Conservation (phyloP, 2,797 vertebrate genomes). For the Catharus ustulatus region DNA sequence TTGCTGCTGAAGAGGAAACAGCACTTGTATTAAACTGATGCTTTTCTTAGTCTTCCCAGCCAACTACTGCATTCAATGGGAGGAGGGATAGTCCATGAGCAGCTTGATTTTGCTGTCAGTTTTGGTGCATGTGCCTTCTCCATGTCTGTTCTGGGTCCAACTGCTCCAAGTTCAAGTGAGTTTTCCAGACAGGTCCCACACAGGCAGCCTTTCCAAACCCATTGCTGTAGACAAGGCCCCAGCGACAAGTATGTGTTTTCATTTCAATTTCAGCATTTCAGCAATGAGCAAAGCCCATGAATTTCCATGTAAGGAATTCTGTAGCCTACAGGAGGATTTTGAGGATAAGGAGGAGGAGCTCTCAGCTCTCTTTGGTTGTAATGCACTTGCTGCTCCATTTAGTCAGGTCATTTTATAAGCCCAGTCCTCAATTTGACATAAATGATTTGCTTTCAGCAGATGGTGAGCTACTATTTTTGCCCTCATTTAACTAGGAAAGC, state of each 20-base stretch:
- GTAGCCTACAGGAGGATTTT: background rate
- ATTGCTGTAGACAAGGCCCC: background rate
- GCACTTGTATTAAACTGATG: background rate
- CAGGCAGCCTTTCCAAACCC: background rate
- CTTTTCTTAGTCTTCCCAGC: background rate
- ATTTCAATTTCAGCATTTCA: background rate
- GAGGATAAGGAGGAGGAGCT: slow-evolving; percentile 23
- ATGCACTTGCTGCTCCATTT: slow-evolving; percentile 45
- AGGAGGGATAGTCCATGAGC: background rate
- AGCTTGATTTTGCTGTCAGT: background rate
- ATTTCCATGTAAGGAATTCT: background rate
- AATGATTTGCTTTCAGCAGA: slow-evolving; percentile 66
- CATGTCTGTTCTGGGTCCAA: rapidly evolving
- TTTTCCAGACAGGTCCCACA: background rate
- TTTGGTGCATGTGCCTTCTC: background rate
- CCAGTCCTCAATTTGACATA: slow-evolving; percentile 50
- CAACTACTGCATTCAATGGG: rapidly evolving
- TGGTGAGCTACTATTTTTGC: slow-evolving; percentile 63
- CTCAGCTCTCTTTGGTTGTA: background rate
- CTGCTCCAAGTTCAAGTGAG: background rate
- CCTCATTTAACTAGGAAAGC: slow-evolving; percentile 64
- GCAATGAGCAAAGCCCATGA: background rate
- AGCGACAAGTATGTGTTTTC: background rate
- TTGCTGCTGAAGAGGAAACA: rapidly evolving
- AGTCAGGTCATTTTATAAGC: slow-evolving; percentile 57